Evolutionary conservation across 2,888 invertebrate genomes (phyloP).

Genomic region (Dynastes tityus): DNA sequence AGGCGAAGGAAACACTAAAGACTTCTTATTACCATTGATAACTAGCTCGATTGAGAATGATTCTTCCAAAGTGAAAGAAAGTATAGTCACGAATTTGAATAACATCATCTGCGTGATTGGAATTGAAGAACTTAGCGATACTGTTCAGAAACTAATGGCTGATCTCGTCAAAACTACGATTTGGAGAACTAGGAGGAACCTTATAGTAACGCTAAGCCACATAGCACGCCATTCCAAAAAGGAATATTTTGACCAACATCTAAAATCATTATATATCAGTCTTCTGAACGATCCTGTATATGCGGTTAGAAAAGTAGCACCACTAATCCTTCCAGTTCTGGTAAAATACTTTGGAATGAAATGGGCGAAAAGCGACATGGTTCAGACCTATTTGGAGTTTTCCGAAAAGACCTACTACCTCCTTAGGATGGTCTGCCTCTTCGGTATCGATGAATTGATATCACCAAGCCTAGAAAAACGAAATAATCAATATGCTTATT

Average conservation of each 20-base stretch:
- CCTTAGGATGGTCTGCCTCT: slow-evolving; percentile 64
- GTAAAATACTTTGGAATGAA: slow-evolving; percentile 65
- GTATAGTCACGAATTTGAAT: slow-evolving; percentile 64
- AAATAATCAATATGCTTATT: neutral
- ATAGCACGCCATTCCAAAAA: slow-evolving; percentile 62
- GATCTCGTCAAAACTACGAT: slow-evolving; percentile 63
- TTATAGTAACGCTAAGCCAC: slow-evolving; percentile 65
- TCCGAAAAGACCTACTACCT: slow-evolving; percentile 63
- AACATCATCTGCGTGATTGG: slow-evolving; percentile 59
- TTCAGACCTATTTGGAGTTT: slow-evolving; percentile 63
- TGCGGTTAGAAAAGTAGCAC: slow-evolving; percentile 65
- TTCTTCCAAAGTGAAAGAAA: slow-evolving; percentile 64
- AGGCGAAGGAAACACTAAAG: slow-evolving; percentile 61
- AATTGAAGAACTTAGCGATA: slow-evolving; percentile 63
- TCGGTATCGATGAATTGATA: slow-evolving; percentile 66
- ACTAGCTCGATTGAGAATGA: slow-evolving; percentile 63
- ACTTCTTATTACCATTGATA: slow-evolving; percentile 64
- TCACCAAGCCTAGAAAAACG: slow-evolving; percentile 60
- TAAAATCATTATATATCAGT: slow-evolving; percentile 64
- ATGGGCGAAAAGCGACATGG: slow-evolving; percentile 63
- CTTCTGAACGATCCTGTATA: slow-evolving; percentile 65
- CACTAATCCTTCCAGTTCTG: slow-evolving; percentile 65
- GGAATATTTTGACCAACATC: slow-evolving; percentile 64
- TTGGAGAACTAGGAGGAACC: slow-evolving; percentile 66
- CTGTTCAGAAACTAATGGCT: slow-evolving; percentile 62